These are phyloP conservation scores for Mesoclemmys tuberculata DNA, from an alignment of 2,113 vertebrate species.

Conservation along the genomic window DNA sequence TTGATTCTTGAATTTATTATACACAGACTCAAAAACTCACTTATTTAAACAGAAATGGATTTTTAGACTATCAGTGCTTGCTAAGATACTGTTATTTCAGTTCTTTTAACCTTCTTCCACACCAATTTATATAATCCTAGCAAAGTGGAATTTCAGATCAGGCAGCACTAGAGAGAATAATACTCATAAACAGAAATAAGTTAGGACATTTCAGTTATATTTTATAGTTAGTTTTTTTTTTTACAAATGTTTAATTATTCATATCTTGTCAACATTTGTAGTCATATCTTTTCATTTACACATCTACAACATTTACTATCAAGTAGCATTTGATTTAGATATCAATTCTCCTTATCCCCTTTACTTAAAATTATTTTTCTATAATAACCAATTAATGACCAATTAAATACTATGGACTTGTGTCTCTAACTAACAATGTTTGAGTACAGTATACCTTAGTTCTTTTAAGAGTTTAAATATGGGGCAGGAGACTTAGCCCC, in stretches of 20 bases:
- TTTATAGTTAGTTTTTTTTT: background rate
- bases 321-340: background rate
- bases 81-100: slow-evolving; percentile 16
- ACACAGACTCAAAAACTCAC: background rate
- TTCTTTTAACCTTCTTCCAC: slow-evolving; percentile 11
- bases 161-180: background rate
- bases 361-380: background rate
- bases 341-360: too few relatives aligned
- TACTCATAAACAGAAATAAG: slow-evolving; percentile 23
- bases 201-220: background rate
- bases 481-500: background rate
- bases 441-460: background rate
- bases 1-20: background rate
- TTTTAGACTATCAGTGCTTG: background rate
- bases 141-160: background rate
- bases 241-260: background rate
- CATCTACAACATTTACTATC: background rate
- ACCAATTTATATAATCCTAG: background rate
- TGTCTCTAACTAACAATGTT: background rate
- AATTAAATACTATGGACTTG: background rate
- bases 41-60: slow-evolving; percentile 10
- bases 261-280: background rate
- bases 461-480: background rate
- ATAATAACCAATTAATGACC: background rate
- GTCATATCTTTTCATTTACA: background rate